Evolutionary conservation across 2,888 invertebrate genomes (phyloP).

Genomic region (Dryocosmus kuriphilus): DNA sequence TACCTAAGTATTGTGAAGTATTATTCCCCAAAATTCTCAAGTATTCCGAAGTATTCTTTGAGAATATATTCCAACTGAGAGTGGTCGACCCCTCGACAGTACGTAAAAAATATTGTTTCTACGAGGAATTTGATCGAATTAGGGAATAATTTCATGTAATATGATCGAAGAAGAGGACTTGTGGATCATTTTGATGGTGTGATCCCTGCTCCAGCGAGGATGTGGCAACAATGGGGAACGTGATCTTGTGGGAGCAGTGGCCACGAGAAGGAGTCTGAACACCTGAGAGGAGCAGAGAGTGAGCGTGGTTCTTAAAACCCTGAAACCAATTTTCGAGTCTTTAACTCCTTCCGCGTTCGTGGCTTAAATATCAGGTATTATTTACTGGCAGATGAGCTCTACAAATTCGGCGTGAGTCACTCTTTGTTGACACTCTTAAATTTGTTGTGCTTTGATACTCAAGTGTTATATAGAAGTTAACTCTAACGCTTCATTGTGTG

Average conservation of each 20-base stretch:
- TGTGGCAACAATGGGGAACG: constrained; percentile 68
- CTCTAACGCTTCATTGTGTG: not conserved
- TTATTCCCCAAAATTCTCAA: no score
- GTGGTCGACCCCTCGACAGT: no score
- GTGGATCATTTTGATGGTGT: constrained; percentile 50
- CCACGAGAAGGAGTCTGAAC: constrained; percentile 61
- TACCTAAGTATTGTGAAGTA: no score
- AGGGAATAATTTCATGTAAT: not conserved
- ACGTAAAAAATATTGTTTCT: no score
- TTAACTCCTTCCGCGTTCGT: constrained; percentile 32
- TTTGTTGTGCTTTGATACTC: constrained; percentile 11
- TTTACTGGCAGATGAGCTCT: constrained; percentile 3
- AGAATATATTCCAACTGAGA: no score
- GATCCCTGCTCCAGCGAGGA: constrained; percentile 65
- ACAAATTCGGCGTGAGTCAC: constrained; percentile 5
- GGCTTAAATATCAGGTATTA: constrained; percentile 24
- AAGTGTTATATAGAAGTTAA: not conserved
- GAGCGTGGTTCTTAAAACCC: constrained; percentile 10
- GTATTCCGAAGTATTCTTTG: no score
- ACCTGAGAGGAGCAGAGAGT: constrained; percentile 59
- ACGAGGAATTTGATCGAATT: not conserved
- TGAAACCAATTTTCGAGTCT: constrained; percentile 23
- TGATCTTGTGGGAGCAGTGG: constrained; percentile 63
- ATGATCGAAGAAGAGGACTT: not conserved
- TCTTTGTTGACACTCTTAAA: constrained; percentile 17